phyloP scores from a whole-genome alignment of 2,113 vertebrate species.

The Phalacrocorax carbo region DNA sequence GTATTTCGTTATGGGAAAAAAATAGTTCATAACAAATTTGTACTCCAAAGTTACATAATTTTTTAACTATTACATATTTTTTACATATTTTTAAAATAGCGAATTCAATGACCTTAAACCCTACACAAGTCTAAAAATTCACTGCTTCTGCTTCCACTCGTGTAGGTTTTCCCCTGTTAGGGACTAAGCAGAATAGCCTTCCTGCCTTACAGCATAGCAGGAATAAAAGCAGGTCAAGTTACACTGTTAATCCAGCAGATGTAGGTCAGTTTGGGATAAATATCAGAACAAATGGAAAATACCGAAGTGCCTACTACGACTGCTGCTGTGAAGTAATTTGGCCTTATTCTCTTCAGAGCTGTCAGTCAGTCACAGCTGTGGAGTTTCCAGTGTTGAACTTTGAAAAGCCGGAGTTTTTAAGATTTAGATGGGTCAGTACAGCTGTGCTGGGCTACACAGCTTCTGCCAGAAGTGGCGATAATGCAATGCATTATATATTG shows the following conservation, averaged over 20 bases:
- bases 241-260: constrained; percentile 74
- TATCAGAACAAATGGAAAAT: constrained; percentile 66
- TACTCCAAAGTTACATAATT: background rate
- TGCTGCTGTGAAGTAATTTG: constrained; percentile 46
- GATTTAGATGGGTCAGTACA: background rate
- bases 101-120: background rate
- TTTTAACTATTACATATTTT: no score
- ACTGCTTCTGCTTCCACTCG: constrained; percentile 17
- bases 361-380: constrained; percentile 1
- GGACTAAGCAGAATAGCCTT: constrained; percentile 34
- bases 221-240: constrained; percentile 73
- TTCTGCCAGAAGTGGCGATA: background rate
- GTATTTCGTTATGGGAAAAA: background rate
- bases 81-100: background rate
- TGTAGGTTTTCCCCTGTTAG: background rate
- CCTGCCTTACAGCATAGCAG: constrained; percentile 24
- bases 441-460: background rate
- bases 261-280: constrained; percentile 80
- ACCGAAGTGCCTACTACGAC: constrained; percentile 38
- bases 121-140: background rate
- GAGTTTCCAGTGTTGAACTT: background rate
- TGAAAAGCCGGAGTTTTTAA: background rate
- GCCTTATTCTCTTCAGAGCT: constrained; percentile 30
- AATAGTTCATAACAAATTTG: background rate
- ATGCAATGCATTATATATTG: background rate